Evolutionary conservation across 2,888 invertebrate species (phyloP), one percentile per base, ranked within the genome.

Genomic region (Ormia ochracea): DNA sequence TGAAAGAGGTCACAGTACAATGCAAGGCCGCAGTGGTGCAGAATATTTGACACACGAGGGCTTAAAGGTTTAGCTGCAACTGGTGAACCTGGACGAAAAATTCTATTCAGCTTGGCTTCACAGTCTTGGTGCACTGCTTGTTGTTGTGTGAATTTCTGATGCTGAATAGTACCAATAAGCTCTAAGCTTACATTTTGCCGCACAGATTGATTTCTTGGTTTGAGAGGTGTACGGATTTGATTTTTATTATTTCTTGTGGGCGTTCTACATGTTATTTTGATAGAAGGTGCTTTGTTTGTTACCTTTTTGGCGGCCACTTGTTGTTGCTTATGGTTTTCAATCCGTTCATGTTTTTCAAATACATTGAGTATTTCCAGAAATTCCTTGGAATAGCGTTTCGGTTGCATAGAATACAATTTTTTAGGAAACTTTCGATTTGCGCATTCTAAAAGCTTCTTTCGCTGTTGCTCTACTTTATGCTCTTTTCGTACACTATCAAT

Each of bases 1-100:
- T 85, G 84, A 56, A 87, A 87, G 14, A 87, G 21, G 3, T 82
- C 83, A 14, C 82, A 72, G n/a, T 86, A 82, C 14, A 85, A 83
- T 12, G 81, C 63, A 45, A 86, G 84, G 0, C 85, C 86, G 19
- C 54, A n/a, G 10, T 52, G 63, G 9, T 68, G 14, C 14, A 80
- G 6, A 83, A 80, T 72, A 0, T 50, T 68, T 6, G 72, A 61
- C 1, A 80, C 61, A 7, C 38, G 48, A 2, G 68, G 48, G 12
- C 61, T 73, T 4, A 80, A 12, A 1, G 80, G 72, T n/a, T 73
- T 76, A 2, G 48, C 19, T 1, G 73, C 63, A 10, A 80, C 68
- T 4, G 80, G 80, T 1, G 76, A 76, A 17, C 72, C 72, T 59
- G 76, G 63, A 4, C 50, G 72, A 50, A 80, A 76, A 28, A 19